Conservation (phyloP, 2,113 vertebrate genomes). For the Peromyscus leucopus region DNA sequence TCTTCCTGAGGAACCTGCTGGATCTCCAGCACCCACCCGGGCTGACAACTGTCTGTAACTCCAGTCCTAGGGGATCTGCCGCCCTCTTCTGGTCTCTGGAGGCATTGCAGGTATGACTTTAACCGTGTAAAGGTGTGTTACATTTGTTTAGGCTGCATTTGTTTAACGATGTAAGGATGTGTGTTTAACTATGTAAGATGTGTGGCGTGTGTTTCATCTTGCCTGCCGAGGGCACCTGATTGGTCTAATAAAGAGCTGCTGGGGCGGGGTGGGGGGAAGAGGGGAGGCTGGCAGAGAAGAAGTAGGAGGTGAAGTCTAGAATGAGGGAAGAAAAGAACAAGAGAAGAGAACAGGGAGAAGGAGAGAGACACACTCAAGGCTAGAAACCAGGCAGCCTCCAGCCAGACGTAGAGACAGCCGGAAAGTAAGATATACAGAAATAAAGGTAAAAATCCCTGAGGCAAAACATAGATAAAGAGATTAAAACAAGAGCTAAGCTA, state of each 20-base stretch:
- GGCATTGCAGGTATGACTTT: neutral
- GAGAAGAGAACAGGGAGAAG: neutral
- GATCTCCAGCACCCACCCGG: neutral
- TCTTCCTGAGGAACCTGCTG: no score
- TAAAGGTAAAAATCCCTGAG: neutral
- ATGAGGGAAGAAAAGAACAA: neutral
- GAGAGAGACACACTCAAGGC: neutral
- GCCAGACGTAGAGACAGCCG: neutral
- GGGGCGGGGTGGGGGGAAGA: no score
- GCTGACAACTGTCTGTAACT: neutral
- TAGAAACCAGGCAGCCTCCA: neutral
- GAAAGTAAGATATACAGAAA: neutral
- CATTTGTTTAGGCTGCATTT: neutral
- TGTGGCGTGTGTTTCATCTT: neutral
- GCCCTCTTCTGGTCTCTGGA: neutral
- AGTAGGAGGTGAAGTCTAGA: neutral
- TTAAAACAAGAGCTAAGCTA: neutral
- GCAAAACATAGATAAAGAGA: neutral
- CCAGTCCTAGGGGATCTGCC: neutral
- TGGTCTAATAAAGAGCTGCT: neutral
- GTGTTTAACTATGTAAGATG: neutral
- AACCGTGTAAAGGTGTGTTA: neutral
- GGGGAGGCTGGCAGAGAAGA: neutral
- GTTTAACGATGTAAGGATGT: neutral
- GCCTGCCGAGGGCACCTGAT: neutral